Evolutionary conservation across 92 coral and sea anemone genomes (phyloP), one percentile per base, ranked within the genome.

Genomic region (Isaurus tuberculatus): DNA sequence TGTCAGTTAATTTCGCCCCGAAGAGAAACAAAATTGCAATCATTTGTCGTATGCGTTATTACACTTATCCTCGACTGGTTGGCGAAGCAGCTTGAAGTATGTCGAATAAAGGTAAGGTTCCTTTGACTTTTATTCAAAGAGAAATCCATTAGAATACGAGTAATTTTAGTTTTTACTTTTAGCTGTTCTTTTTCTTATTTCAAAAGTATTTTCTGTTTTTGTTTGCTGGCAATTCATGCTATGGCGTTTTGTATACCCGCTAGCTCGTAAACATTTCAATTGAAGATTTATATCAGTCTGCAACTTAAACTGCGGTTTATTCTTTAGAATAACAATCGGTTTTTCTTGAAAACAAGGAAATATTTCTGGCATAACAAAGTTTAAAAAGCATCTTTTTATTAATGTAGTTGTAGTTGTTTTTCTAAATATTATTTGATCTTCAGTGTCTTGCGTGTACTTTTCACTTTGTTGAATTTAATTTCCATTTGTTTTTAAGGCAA

Each of bases 1-100:
- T 77, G 82, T 77, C 82, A 77, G 70, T 77, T 77, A 77, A 77
- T 77, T 77, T 77, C 82, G 68, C 82, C 70, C 31, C 82, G 82
- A 57, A 77, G 82, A 60, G 82, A 77, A 77, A 77, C 82, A 77
- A 77, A 77, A 77, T 77, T 77, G 69, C 82, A 77, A 58, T 77
- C 82, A 58, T 33, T 77, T 26, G 23, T 13, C 70, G 19, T 31
- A 55, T 36, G 67, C 17, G 31, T 77, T 58, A 77, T 77, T 77
- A 58, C 82, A 77, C 60, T 77, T 13, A 27, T 32, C 29, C 70
- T 60, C 82, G 82, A n/a, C 70, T 77, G 36, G 69, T 70, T 23
- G 51, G 57, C 31, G 82, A 58, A 3, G 8, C 70, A 77, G 82
- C 51, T 37, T 58, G 55, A 63, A 43, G 9, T 8, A 58, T 37